A percentile compares a stretch with the other conserved stretches of the same genome.
Evolutionary conservation across 2,888 invertebrate species (phyloP).

Genomic region (Eristalis tenax): DNA sequence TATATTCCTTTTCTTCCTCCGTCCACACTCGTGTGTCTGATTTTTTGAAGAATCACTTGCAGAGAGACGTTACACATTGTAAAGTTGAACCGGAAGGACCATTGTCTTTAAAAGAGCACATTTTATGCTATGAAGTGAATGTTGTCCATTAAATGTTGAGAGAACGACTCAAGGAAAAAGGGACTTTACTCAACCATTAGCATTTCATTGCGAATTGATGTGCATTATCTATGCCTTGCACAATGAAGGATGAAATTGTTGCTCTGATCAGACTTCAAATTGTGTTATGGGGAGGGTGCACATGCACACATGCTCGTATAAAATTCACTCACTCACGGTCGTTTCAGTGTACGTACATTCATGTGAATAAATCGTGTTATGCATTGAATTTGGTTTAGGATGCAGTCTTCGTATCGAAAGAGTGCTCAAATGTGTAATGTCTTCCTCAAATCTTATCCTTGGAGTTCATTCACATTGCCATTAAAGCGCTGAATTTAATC

Average conservation of each 20-base stretch:
- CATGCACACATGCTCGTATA: too few species aligned
- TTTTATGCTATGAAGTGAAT: not conserved
- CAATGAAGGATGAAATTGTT: not conserved
- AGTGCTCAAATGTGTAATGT: too few species aligned
- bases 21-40: not conserved
- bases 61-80: not conserved
- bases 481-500: too few species aligned
- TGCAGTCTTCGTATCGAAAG: too few species aligned
- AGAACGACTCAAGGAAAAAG: not conserved
- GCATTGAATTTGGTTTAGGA: too few species aligned
- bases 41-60: not conserved
- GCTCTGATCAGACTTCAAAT: not conserved
- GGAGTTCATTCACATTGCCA: too few species aligned
- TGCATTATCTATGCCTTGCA: not conserved
- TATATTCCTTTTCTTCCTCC: not conserved
- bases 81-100: not conserved
- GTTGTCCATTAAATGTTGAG: not conserved
- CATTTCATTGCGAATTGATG: not conserved
- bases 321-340: too few species aligned
- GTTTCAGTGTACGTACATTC: too few species aligned
- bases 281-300: too few species aligned
- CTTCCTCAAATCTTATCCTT: too few species aligned
- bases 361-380: too few species aligned
- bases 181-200: not conserved
- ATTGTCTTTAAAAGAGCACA: not conserved